phyloP scores from a whole-genome alignment of 2,113 vertebrate species.

The Murina feae region DNA sequence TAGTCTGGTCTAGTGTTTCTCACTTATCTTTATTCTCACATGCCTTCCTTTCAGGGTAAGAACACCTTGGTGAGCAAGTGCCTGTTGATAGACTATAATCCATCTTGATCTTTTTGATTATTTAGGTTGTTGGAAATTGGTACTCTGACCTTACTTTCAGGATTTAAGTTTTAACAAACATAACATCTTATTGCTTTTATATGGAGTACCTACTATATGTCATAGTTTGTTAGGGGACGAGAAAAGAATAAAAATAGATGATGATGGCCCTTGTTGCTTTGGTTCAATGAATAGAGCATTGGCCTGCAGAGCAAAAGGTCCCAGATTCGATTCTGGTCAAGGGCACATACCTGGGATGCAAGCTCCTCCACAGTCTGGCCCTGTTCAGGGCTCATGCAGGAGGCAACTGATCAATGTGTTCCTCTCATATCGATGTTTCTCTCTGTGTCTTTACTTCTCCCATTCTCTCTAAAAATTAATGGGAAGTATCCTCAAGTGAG shows the following conservation, averaged over 20 bases:
- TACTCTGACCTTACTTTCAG: background rate
- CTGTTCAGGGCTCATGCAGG: no score
- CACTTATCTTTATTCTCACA: background rate
- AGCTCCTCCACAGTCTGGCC: no score
- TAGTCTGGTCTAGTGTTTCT: background rate
- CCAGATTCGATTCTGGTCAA: no score
- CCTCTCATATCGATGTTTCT: no score
- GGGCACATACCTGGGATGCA: no score
- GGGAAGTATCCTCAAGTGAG: no score
- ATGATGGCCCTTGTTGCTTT: no score
- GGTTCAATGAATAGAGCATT: no score
- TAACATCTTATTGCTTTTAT: background rate
- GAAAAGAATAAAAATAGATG: background rate
- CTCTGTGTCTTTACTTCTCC: no score
- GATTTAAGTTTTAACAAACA: background rate
- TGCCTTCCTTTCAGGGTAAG: background rate
- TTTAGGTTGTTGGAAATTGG: background rate
- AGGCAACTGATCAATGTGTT: no score
- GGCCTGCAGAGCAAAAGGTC: no score
- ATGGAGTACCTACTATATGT: background rate
- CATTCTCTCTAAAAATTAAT: no score
- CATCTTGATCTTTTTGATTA: background rate
- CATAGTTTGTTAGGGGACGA: background rate
- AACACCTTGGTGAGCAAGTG: background rate
- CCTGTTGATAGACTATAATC: background rate